These are phyloP conservation scores for Alaudala cheleensis DNA, from an alignment of 2,113 vertebrate genomes.

Conservation along the genomic window DNA sequence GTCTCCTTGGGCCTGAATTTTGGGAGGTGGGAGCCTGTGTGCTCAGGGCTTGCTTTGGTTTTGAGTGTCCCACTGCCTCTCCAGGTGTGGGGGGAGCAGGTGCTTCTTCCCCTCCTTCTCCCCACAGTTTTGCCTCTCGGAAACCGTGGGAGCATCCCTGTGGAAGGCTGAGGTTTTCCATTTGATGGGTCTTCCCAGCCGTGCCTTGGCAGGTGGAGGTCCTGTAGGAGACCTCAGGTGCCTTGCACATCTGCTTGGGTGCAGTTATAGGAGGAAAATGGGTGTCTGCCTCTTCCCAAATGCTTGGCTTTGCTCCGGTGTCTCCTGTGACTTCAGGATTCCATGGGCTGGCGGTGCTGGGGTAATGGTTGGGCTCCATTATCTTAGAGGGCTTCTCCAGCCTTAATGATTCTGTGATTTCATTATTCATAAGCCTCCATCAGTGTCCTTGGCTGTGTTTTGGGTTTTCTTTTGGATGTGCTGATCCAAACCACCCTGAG, in stretches of 20 bases:
- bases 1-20: background rate
- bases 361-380: background rate
- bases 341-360: background rate
- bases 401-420: background rate
- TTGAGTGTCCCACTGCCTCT: background rate
- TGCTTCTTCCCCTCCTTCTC: accelerated
- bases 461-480: background rate
- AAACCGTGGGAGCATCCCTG: background rate
- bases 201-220: background rate
- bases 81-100: accelerated
- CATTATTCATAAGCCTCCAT: background rate
- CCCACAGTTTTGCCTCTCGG: too few relatives aligned
- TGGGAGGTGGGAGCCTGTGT: background rate
- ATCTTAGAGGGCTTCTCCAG: background rate
- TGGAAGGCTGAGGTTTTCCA: background rate
- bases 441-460: background rate
- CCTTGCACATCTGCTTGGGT: background rate
- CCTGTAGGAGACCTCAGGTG: background rate
- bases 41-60: background rate
- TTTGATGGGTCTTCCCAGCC: background rate
- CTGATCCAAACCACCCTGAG: background rate
- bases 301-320: accelerated
- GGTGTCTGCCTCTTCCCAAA: accelerated
- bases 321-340: background rate
- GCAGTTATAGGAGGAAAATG: background rate